Percentiles rank a stretch among this genome's conserved stretches.
These are phyloP conservation scores for Zapornia atra DNA, from an alignment of 2,113 vertebrate genomes.

Conservation along the genomic window DNA sequence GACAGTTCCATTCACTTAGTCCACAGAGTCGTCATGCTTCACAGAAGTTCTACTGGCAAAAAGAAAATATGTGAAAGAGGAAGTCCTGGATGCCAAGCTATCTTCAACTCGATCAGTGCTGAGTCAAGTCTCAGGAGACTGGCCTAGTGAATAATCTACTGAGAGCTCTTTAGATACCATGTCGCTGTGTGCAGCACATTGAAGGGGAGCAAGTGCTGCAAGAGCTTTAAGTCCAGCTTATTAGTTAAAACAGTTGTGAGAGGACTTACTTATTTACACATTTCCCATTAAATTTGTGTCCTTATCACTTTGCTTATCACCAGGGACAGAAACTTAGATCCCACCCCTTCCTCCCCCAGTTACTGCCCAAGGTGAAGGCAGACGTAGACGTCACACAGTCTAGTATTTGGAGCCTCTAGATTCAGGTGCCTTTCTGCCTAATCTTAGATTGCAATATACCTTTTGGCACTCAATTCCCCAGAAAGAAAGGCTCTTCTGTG, in stretches of 20 bases:
- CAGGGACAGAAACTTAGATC: background rate
- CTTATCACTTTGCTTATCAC: background rate
- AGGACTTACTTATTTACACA: background rate
- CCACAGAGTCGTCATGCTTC: background rate
- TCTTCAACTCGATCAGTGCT: background rate
- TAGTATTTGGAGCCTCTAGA: background rate
- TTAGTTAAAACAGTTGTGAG: background rate
- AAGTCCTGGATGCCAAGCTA: background rate
- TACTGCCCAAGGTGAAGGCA: background rate
- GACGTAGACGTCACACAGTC: background rate
- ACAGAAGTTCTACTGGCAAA: background rate
- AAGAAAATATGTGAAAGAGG: conserved; percentile 33
- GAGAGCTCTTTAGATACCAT: background rate
- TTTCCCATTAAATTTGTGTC: background rate
- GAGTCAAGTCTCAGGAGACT: background rate
- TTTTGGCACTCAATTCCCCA: background rate
- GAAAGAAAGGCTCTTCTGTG: background rate
- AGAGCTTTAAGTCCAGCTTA: background rate
- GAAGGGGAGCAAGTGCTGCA: background rate
- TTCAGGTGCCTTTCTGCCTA: background rate
- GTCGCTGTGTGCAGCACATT: background rate
- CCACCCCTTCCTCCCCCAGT: background rate
- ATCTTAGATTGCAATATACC: background rate
- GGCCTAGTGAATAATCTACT: background rate
- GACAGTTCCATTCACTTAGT: background rate